Evolutionary conservation across 1,140 invertebrate genomes (phyloP).

Genomic region (Philotrypesis tridentata): DNA sequence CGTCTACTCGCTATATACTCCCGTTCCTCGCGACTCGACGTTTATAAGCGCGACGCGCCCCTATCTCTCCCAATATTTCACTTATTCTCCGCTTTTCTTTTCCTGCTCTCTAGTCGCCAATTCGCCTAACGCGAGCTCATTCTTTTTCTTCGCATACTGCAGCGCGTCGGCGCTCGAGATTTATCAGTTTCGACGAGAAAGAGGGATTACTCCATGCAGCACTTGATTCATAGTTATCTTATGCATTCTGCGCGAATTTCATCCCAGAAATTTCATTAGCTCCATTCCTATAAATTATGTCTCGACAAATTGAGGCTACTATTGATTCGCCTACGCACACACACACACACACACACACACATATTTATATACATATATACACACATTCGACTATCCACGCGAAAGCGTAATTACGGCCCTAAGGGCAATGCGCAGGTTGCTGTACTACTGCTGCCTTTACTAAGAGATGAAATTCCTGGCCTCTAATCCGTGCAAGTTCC

Average conservation of each 20-base stretch:
- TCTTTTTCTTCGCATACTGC: constrained; percentile 41
- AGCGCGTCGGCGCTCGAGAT: constrained; percentile 12
- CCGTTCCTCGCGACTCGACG: constrained; percentile 4
- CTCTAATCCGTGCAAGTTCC: constrained; percentile 56
- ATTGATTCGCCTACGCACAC: constrained; percentile 8
- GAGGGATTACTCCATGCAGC: too few relatives aligned
- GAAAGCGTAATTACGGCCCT: background rate
- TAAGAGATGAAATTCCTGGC: constrained; percentile 66
- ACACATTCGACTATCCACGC: background rate
- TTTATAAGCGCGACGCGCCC: constrained; percentile 14
- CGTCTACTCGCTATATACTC: too few relatives aligned
- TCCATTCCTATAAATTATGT: too few relatives aligned
- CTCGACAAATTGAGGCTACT: background rate
- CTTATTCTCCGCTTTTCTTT: constrained; percentile 30
- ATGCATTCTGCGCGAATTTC: too few relatives aligned
- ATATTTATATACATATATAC: background rate
- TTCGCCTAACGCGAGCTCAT: background rate
- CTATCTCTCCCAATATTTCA: constrained; percentile 39
- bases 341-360: too few relatives aligned
- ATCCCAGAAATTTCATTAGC: too few relatives aligned
- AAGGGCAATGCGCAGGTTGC: background rate
- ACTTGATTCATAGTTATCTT: too few relatives aligned
- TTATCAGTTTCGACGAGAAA: constrained; percentile 32
- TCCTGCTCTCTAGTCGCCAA: constrained; percentile 10
- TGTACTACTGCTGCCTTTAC: background rate